A percentile compares a stretch with the other conserved stretches of the same genome.
These are phyloP conservation scores for Verasper variegatus DNA, from an alignment of 2,113 vertebrate species.

Conservation along the genomic window DNA sequence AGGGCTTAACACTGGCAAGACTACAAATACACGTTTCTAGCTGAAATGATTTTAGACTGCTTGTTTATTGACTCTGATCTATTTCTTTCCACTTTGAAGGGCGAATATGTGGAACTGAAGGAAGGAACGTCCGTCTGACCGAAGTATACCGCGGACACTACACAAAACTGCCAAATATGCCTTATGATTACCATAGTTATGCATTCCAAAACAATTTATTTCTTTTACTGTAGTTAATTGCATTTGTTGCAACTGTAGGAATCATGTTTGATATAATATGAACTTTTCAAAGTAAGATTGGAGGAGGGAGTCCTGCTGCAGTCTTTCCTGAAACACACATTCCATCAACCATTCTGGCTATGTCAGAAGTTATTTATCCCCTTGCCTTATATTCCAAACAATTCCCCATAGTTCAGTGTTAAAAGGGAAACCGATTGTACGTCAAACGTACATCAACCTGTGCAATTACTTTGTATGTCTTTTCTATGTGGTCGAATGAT, in stretches of 20 bases:
- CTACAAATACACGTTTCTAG: fast-evolving
- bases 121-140: conserved; percentile 83
- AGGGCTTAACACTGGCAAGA: no score
- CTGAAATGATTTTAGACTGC: neutral
- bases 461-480: conserved; percentile 84
- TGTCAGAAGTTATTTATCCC: conserved; percentile 78
- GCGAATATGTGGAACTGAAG: conserved; percentile 75
- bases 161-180: conserved; percentile 81
- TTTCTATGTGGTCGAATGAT: conserved; percentile 78
- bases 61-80: neutral
- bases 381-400: conserved; percentile 73
- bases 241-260: conserved; percentile 69
- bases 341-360: conserved; percentile 77
- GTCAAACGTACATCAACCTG: conserved; percentile 81
- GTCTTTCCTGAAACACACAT: conserved; percentile 72
- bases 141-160: conserved; percentile 56
- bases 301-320: conserved; percentile 56
- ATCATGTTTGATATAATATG: conserved; percentile 64
- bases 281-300: conserved; percentile 70
- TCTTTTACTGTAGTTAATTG: conserved; percentile 78
- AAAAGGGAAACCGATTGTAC: conserved; percentile 83
- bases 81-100: conserved; percentile 61
- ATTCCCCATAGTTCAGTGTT: conserved; percentile 81
- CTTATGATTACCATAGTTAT: conserved; percentile 83
- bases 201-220: conserved; percentile 79